Percentiles rank a stretch among this genome's conserved stretches.
Evolutionary conservation across 1,140 invertebrate species (phyloP).

Genomic region (Tetramorium simillimum): DNA sequence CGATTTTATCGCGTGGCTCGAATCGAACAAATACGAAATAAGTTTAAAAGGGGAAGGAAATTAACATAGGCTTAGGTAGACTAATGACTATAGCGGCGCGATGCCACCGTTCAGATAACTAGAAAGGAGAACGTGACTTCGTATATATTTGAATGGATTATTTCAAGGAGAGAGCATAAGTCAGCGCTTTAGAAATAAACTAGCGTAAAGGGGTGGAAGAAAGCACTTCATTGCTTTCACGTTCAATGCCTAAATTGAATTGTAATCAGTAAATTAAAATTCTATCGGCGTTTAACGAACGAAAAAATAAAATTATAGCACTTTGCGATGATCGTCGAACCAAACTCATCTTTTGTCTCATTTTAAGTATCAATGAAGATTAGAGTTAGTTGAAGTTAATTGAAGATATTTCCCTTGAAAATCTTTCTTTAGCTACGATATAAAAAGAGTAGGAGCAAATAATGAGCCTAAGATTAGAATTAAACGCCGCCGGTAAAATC

Average conservation of each 20-base stretch:
- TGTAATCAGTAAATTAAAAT: neutral
- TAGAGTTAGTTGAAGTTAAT: neutral
- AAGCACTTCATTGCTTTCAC: neutral
- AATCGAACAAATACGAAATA: slow-evolving; percentile 8
- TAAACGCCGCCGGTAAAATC: neutral
- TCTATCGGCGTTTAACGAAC: neutral
- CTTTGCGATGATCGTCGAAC: neutral
- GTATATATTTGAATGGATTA: slow-evolving; percentile 46
- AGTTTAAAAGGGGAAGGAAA: slow-evolving; percentile 1
- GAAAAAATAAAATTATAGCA: neutral
- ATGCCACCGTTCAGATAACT: slow-evolving; percentile 16
- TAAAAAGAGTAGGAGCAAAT: neutral
- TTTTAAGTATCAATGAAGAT: neutral
- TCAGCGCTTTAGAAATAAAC: neutral
- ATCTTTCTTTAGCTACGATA: neutral
- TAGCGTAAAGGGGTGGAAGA: neutral
- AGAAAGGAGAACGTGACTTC: neutral
- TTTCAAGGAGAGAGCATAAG: neutral
- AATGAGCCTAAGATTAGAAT: neutral
- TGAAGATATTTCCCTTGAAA: neutral
- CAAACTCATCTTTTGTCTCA: neutral
- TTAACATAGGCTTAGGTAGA: slow-evolving; percentile 44
- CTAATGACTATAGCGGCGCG: slow-evolving; percentile 3
- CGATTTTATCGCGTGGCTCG: slow-evolving; percentile 11
- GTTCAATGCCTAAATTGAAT: neutral